Conservation (phyloP, 2,113 vertebrate species). For the Rafetus swinhoei region DNA sequence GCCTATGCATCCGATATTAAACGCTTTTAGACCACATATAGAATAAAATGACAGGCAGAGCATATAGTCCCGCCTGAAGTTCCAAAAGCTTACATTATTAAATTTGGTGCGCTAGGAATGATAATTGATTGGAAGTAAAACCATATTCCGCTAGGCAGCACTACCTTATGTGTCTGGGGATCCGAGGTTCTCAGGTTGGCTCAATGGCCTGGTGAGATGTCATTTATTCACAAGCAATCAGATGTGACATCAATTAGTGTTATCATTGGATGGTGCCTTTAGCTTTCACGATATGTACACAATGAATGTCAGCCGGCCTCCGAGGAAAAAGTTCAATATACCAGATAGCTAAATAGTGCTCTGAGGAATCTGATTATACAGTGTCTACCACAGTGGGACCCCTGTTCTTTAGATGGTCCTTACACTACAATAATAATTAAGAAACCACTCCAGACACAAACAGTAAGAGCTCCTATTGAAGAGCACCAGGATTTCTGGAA, state of each 20-base stretch:
- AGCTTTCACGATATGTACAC: background rate
- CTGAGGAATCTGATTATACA: background rate
- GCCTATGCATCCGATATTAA: background rate
- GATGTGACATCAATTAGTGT: accelerated
- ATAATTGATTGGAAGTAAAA: background rate
- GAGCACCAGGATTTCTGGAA: background rate
- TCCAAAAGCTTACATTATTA: background rate
- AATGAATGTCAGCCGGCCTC: background rate
- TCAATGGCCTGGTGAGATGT: background rate
- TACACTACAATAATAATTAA: background rate
- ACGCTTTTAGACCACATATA: background rate
- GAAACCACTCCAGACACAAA: background rate
- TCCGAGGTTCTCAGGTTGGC: background rate
- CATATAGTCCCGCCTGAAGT: background rate
- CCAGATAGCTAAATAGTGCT: background rate
- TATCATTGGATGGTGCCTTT: background rate
- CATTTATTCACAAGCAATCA: accelerated
- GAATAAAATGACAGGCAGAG: background rate
- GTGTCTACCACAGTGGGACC: background rate
- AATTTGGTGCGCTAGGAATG: background rate
- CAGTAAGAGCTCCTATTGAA: background rate
- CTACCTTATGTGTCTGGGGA: background rate
- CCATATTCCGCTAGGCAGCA: background rate
- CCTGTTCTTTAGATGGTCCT: background rate
- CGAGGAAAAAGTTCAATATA: background rate